phyloP scores from a whole-genome alignment of 1,140 invertebrate species.

The Eupeodes corollae region DNA sequence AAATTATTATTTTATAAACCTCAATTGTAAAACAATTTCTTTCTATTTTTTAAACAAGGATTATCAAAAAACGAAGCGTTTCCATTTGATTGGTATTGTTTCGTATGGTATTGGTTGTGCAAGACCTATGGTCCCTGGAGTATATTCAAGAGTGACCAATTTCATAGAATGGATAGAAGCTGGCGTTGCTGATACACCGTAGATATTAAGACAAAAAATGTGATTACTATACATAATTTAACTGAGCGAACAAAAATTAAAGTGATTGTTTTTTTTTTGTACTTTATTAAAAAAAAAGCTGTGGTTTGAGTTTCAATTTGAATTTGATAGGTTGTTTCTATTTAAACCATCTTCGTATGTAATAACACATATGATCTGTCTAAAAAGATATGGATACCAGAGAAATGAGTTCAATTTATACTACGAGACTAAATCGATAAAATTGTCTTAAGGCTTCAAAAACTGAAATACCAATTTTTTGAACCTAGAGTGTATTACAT shows the following conservation, averaged over 20 bases:
- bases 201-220: background rate
- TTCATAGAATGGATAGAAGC: slow-evolving; percentile 42
- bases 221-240: slow-evolving; percentile 1
- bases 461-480: too few relatives aligned
- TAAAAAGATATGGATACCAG: too few relatives aligned
- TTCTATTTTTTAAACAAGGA: slow-evolving; percentile 7
- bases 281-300: too few relatives aligned
- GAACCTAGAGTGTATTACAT: too few relatives aligned
- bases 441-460: too few relatives aligned
- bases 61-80: slow-evolving; percentile 22
- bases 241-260: background rate
- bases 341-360: too few relatives aligned
- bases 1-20: background rate
- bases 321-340: too few relatives aligned
- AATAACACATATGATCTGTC: too few relatives aligned
- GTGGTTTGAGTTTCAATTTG: too few relatives aligned
- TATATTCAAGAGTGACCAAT: slow-evolving; percentile 55
- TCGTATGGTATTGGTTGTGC: slow-evolving; percentile 60
- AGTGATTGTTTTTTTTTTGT: too few relatives aligned
- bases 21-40: background rate
- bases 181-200: slow-evolving; percentile 10
- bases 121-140: slow-evolving; percentile 54
- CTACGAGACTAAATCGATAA: too few relatives aligned
- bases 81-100: slow-evolving; percentile 55
- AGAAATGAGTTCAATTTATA: too few relatives aligned